These are phyloP conservation scores for Hedychridium roseum DNA, from an alignment of 2,888 invertebrate species.

Conservation along the genomic window DNA sequence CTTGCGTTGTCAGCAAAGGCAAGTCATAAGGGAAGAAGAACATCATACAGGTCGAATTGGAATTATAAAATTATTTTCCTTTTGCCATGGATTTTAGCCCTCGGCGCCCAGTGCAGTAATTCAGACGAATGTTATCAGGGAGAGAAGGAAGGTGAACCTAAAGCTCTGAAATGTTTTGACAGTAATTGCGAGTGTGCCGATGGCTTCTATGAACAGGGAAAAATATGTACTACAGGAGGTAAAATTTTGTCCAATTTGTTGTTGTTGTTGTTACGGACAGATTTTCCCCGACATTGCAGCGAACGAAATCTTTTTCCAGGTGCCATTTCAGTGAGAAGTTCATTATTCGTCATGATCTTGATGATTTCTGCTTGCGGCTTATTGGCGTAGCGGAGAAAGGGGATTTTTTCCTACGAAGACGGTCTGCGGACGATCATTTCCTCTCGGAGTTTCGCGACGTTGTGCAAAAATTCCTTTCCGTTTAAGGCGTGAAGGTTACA, in stretches of 20 bases:
- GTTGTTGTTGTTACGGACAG: too few species aligned
- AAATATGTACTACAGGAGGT: too few species aligned
- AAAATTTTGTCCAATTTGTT: too few species aligned
- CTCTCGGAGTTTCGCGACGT: too few species aligned
- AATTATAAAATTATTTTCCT: background rate
- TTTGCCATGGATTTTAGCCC: conserved; percentile 29
- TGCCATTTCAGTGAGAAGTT: too few species aligned
- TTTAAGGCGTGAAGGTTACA: too few species aligned
- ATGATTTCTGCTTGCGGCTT: background rate
- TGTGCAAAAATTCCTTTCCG: too few species aligned
- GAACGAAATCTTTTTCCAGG: too few species aligned
- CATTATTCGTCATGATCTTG: too few species aligned
- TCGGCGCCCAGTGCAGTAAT: conserved; percentile 31
- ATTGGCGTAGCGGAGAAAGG: background rate
- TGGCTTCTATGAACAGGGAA: conserved; percentile 13
- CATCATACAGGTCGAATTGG: background rate
- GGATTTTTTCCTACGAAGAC: background rate
- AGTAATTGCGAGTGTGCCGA: conserved; percentile 35
- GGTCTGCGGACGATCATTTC: background rate
- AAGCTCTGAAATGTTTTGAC: conserved; percentile 24
- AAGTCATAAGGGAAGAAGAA: too few species aligned
- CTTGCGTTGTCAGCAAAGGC: conserved; percentile 34
- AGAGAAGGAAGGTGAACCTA: conserved; percentile 5
- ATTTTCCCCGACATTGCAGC: too few species aligned
- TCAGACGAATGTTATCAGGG: conserved; percentile 40